Evolutionary conservation across 1,140 invertebrate species (phyloP).

Genomic region (Ceratina australensis): DNA sequence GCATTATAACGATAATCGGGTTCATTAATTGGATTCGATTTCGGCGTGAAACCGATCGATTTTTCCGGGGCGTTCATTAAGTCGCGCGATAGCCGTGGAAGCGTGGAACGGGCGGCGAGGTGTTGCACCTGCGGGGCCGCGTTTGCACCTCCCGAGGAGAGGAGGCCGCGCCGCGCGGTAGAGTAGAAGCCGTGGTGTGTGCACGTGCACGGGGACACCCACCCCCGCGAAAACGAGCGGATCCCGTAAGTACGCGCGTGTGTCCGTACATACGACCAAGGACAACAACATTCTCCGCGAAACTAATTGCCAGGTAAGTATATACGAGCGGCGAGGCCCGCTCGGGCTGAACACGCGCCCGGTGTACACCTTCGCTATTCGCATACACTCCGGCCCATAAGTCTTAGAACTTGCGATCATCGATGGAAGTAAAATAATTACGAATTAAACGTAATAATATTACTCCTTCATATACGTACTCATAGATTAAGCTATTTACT

Average conservation of each 20-base stretch:
- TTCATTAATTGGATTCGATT: background rate
- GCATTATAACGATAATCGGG: too few species aligned
- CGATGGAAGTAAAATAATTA: too few species aligned
- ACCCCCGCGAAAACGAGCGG: slow-evolving; percentile 61
- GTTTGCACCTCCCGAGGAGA: slow-evolving; percentile 23
- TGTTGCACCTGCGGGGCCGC: slow-evolving; percentile 28
- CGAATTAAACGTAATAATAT: too few species aligned
- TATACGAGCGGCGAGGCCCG: slow-evolving; percentile 65
- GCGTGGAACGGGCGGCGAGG: slow-evolving; percentile 3
- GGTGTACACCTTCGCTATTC: slow-evolving; percentile 34
- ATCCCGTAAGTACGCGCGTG: slow-evolving; percentile 40
- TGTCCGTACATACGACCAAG: slow-evolving; percentile 71
- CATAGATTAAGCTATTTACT: too few species aligned
- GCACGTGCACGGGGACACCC: slow-evolving; percentile 54
- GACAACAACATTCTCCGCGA: slow-evolving; percentile 77
- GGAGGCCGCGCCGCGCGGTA: background rate
- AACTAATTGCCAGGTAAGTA: slow-evolving; percentile 78
- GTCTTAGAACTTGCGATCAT: too few species aligned
- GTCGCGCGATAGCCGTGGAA: background rate
- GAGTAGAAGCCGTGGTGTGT: slow-evolving; percentile 28
- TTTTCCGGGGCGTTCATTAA: too few species aligned
- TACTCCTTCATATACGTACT: too few species aligned
- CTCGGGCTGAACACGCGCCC: slow-evolving; percentile 40
- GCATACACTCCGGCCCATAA: background rate
- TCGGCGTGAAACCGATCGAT: too few species aligned